These are phyloP conservation scores for Amyelois transitella DNA, from an alignment of 1,140 invertebrate genomes.

Conservation along the genomic window DNA sequence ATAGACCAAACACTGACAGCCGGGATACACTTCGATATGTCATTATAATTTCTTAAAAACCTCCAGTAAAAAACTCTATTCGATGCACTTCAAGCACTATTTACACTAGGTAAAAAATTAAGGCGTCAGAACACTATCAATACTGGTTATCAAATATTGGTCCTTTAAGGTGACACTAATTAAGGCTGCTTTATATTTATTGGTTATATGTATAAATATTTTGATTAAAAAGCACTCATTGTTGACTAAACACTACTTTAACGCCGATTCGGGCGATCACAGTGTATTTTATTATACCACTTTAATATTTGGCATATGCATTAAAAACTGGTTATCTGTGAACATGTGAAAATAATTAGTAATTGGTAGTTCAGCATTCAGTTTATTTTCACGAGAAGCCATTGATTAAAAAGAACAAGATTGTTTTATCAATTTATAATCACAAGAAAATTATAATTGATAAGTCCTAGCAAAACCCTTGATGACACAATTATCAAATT, in stretches of 20 bases:
- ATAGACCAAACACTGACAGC: slow-evolving; percentile 7
- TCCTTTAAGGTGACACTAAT: slow-evolving; percentile 54
- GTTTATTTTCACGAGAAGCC: neutral
- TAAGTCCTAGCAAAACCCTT: too few relatives aligned
- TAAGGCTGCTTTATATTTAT: slow-evolving; percentile 48
- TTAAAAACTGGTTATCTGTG: slow-evolving; percentile 24
- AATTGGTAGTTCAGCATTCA: neutral
- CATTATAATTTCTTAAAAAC: neutral
- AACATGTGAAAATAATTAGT: slow-evolving; percentile 16
- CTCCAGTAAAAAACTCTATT: neutral
- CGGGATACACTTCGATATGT: slow-evolving; percentile 5
- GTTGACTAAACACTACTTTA: slow-evolving; percentile 49
- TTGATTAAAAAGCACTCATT: slow-evolving; percentile 58
- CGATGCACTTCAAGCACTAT: neutral
- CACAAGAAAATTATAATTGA: too few relatives aligned
- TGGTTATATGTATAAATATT: slow-evolving; percentile 44
- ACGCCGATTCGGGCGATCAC: slow-evolving; percentile 61
- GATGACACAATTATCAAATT: too few relatives aligned
- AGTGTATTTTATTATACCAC: slow-evolving; percentile 34
- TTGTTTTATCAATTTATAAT: too few relatives aligned
- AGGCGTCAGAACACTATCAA: slow-evolving; percentile 53
- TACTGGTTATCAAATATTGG: slow-evolving; percentile 64
- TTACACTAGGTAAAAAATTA: slow-evolving; percentile 59
- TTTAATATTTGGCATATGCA: slow-evolving; percentile 27
- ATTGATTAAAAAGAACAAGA: too few relatives aligned